These are phyloP conservation scores for Procavia capensis DNA, from an alignment of 2,113 vertebrate species.

Conservation along the genomic window DNA sequence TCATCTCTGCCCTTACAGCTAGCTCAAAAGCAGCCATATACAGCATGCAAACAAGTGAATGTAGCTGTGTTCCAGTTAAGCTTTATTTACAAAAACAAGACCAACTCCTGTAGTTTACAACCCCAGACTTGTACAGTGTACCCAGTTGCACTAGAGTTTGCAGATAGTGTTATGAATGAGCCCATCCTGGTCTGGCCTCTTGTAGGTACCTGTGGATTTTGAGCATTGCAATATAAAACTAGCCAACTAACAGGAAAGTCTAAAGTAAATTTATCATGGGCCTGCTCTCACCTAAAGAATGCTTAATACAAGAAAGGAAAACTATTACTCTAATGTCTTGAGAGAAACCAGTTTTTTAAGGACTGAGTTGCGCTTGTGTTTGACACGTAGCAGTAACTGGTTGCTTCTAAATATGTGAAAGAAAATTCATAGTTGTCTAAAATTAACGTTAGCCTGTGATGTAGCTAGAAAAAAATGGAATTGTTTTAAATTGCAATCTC, in stretches of 20 bases:
- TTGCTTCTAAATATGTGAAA: slow-evolving; percentile 34
- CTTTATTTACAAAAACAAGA: not conserved
- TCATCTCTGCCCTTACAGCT: not conserved
- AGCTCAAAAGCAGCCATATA: not conserved
- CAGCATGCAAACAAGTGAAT: not conserved
- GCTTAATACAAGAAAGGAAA: not conserved
- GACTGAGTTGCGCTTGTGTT: not conserved
- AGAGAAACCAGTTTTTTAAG: not conserved
- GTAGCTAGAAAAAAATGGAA: slow-evolving; percentile 18
- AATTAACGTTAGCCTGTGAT: slow-evolving; percentile 39
- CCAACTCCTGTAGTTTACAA: not conserved
- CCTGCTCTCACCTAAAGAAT: not conserved
- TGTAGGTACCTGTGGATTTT: not conserved
- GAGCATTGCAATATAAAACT: not conserved
- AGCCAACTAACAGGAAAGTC: not conserved
- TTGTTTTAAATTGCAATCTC: slow-evolving; percentile 10
- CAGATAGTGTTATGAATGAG: not conserved
- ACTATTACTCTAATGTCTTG: not conserved
- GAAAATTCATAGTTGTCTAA: slow-evolving; percentile 58
- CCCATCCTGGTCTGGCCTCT: not conserved
- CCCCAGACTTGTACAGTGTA: not conserved
- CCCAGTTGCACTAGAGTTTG: not conserved
- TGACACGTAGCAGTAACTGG: not conserved
- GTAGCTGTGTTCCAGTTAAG: not conserved
- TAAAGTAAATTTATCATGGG: not conserved